These are phyloP conservation scores for Hippocampus barbouri DNA, from an alignment of 2,113 vertebrate species.

Conservation along the genomic window DNA sequence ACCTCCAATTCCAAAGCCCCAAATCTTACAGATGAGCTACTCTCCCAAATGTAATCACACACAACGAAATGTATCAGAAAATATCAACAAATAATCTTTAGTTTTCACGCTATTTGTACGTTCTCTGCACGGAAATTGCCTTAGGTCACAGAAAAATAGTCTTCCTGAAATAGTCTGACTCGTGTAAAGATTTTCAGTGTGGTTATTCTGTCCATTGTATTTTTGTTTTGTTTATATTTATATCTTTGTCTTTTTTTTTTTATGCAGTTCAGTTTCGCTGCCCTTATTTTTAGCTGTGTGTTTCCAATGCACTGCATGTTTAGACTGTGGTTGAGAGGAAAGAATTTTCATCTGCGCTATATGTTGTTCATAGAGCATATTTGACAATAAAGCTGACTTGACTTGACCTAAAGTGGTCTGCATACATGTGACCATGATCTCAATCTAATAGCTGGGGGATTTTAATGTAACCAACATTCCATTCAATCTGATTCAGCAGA, in stretches of 20 bases:
- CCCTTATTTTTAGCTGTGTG: too few species aligned
- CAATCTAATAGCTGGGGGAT: not conserved
- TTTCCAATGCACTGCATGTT: too few species aligned
- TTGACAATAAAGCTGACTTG: too few species aligned
- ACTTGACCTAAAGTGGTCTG: not conserved
- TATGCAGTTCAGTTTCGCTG: too few species aligned
- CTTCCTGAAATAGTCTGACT: not conserved
- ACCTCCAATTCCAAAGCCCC: too few species aligned
- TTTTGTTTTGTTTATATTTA: too few species aligned
- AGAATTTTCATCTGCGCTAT: too few species aligned
- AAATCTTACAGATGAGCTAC: not conserved
- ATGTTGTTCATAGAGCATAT: too few species aligned
- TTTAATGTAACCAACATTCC: conserved; percentile 9
- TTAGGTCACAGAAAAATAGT: not conserved
- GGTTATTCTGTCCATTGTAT: not conserved
- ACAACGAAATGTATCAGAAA: not conserved
- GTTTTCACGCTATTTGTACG: not conserved
- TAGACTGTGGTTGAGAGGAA: too few species aligned
- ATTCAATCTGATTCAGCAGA: conserved; percentile 17
- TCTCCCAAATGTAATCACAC: not conserved
- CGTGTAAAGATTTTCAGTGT: not conserved
- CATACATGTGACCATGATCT: not conserved
- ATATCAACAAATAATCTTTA: not conserved
- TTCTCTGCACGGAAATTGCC: not conserved
- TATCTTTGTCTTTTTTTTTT: too few species aligned